Conservation (phyloP, 2,113 vertebrate species). For the Falco punctatus region DNA sequence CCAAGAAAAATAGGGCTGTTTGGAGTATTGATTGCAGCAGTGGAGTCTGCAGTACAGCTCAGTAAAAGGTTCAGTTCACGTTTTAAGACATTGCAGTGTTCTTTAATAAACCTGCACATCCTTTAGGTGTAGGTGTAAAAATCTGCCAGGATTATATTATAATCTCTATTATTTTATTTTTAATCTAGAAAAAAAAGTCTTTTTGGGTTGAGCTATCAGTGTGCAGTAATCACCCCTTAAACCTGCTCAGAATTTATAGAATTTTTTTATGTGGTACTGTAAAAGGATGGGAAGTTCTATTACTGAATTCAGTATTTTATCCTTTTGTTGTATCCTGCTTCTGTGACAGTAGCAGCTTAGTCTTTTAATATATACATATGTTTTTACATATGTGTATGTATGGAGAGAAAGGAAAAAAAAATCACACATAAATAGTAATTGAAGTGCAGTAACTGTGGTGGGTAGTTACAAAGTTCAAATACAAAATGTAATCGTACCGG, state of each 20-base stretch:
- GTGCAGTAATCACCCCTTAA: background rate
- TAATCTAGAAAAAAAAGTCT: background rate
- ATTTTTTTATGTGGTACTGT: background rate
- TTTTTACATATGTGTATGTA: background rate
- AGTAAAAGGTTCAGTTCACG: background rate
- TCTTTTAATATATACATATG: background rate
- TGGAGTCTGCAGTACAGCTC: background rate
- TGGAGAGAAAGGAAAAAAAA: background rate
- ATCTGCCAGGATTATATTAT: background rate
- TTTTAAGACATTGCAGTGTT: background rate
- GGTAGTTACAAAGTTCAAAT: background rate
- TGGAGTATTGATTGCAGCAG: conserved; percentile 31
- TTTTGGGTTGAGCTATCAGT: background rate
- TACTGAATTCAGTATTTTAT: background rate
- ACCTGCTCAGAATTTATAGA: background rate
- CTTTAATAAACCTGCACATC: background rate
- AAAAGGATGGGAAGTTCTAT: background rate
- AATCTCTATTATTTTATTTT: conserved; percentile 2
- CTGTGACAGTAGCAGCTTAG: background rate
- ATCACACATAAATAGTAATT: background rate
- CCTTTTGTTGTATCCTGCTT: background rate
- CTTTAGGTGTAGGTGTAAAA: conserved; percentile 14
- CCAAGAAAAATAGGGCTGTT: conserved; percentile 50
- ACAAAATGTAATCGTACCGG: background rate
- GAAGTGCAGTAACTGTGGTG: background rate